Conservation (phyloP, 2,888 invertebrate species). For the Ophion slaviceki region DNA sequence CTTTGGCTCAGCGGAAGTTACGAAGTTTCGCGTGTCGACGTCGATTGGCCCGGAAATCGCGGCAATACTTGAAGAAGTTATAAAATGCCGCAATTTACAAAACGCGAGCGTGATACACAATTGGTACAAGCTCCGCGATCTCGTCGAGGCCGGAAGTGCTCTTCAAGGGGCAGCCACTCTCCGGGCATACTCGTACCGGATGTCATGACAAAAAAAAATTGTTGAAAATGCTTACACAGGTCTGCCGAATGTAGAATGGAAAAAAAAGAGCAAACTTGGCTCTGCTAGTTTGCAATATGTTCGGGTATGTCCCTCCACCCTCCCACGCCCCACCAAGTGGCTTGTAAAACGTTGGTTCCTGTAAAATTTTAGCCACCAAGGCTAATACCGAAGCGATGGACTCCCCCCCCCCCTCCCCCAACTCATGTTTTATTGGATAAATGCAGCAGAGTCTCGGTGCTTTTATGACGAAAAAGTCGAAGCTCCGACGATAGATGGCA, state of each 20-base stretch:
- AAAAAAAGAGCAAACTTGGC: conserved; percentile 38
- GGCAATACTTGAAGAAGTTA: background rate
- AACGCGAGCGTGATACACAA: too few relatives aligned
- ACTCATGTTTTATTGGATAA: conserved; percentile 39
- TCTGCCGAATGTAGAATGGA: background rate
- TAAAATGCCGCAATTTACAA: background rate
- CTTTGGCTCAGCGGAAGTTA: background rate
- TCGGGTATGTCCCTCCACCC: conserved; percentile 1
- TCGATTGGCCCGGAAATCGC: background rate
- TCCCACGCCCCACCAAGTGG: conserved; percentile 27
- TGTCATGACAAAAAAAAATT: conserved; percentile 11
- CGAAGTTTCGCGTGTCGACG: background rate
- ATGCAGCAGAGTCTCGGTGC: conserved; percentile 30
- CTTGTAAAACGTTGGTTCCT: conserved; percentile 43
- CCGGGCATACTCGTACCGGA: conserved; percentile 2
- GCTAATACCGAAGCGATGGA: conserved; percentile 58
- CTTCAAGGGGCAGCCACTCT: background rate
- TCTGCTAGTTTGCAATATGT: conserved; percentile 42
- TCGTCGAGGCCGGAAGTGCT: background rate
- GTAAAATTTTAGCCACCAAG: conserved; percentile 52
- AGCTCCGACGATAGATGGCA: background rate
- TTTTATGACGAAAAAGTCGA: conserved; percentile 21
- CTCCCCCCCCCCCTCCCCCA: background rate
- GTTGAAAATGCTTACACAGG: conserved; percentile 9
- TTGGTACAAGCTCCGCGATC: background rate